phyloP scores from a whole-genome alignment of 2,888 invertebrate genomes.

The Urechis unicinctus region DNA sequence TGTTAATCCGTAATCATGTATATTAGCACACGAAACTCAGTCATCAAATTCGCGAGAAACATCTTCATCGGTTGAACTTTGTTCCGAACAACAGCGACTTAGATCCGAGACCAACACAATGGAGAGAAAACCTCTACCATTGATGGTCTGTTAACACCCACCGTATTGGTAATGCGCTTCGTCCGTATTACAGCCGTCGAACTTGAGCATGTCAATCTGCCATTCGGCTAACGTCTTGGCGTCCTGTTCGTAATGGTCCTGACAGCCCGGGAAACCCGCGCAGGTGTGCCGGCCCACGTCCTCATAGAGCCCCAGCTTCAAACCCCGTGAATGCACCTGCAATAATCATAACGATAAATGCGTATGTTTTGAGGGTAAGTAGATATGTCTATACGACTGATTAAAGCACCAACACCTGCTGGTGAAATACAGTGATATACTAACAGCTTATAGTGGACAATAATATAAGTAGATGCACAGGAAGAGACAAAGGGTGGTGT shows the following conservation, averaged over 20 bases:
- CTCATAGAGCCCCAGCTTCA: conserved; percentile 96
- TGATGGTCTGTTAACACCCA: neutral
- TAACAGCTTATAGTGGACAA: neutral
- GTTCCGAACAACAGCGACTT: no score
- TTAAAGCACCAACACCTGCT: neutral
- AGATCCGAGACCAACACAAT: no score
- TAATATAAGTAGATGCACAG: no score
- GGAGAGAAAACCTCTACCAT: no score
- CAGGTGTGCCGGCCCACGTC: conserved; percentile 97
- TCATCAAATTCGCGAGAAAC: no score
- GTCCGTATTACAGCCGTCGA: conserved; percentile 21
- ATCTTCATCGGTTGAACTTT: no score
- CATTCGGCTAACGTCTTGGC: conserved; percentile 80
- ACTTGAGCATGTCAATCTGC: conserved; percentile 26
- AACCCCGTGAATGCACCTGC: conserved; percentile 54
- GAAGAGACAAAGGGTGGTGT: no score
- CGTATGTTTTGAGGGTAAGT: neutral
- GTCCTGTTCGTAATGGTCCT: conserved; percentile 78
- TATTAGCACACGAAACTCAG: no score
- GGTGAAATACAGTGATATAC: neutral
- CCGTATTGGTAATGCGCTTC: neutral
- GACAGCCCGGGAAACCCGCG: conserved; percentile 90
- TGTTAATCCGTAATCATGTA: no score
- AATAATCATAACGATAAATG: neutral
- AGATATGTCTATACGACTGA: neutral